Conservation (phyloP, 2,797 vertebrate genomes). For the Coilia nasus region DNA sequence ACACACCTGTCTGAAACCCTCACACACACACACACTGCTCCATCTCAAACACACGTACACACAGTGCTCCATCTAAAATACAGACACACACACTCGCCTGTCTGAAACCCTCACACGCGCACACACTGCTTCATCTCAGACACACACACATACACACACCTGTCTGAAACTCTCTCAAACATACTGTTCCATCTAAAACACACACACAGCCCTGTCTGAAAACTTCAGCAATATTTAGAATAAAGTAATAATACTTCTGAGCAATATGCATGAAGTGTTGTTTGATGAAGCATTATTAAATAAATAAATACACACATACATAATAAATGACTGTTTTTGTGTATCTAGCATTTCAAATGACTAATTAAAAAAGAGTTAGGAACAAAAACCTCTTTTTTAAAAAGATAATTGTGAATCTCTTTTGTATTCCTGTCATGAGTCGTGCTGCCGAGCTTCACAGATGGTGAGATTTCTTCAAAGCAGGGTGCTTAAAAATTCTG, state of each 20-base stretch:
- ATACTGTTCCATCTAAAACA: slow-evolving; percentile 33
- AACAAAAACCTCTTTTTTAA: not conserved
- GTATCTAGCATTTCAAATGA: not conserved
- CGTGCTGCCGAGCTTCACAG: not conserved
- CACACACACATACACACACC: too few species aligned
- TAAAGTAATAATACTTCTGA: too few species aligned
- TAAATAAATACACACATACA: too few species aligned
- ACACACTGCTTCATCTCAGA: too few species aligned
- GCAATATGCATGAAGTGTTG: too few species aligned
- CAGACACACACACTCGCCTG: slow-evolving; percentile 35
- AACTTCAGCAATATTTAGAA: too few species aligned
- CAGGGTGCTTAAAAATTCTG: not conserved
- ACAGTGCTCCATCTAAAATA: not conserved
- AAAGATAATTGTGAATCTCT: not conserved
- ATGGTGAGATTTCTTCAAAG: not conserved
- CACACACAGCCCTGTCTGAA: too few species aligned
- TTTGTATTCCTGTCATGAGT: not conserved
- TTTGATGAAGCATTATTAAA: not conserved
- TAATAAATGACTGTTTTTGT: not conserved
- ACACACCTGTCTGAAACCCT: not conserved
- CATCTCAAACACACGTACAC: not conserved
- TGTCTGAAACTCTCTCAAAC: not conserved
- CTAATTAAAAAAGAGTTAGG: not conserved
- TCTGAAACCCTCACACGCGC: not conserved
- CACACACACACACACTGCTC: slow-evolving; percentile 35